Evolutionary conservation across 2,888 invertebrate genomes (phyloP).

Genomic region (Cryptus armator): DNA sequence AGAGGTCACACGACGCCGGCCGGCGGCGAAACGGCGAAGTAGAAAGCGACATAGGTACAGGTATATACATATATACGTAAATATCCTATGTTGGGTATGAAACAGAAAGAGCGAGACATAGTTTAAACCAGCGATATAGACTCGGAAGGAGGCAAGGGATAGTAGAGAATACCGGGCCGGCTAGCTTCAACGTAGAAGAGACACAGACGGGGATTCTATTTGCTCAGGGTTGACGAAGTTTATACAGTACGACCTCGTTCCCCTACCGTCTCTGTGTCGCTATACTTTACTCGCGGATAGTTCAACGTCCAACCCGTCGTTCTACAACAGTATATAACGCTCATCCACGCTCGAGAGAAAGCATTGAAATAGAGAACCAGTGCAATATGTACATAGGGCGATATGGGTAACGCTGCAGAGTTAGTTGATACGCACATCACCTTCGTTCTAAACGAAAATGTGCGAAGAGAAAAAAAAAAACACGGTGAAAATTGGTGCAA

Average conservation of each 20-base stretch:
- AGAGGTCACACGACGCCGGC: constrained; percentile 55
- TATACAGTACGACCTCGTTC: constrained; percentile 62
- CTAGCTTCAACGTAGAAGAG: constrained; percentile 32
- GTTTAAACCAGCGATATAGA: constrained; percentile 26
- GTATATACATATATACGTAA: not conserved
- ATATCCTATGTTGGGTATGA: constrained; percentile 37
- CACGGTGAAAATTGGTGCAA: constrained; percentile 2
- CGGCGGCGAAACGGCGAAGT: constrained; percentile 52
- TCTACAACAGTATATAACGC: not conserved
- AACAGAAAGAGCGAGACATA: constrained; percentile 29
- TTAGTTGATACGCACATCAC: no score
- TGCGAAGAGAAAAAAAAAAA: not conserved
- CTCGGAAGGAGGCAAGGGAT: constrained; percentile 30
- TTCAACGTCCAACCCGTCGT: constrained; percentile 26
- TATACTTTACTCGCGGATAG: constrained; percentile 24
- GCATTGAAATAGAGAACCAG: not conserved
- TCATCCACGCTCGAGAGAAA: not conserved
- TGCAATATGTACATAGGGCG: constrained; percentile 19
- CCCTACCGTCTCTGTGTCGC: constrained; percentile 19
- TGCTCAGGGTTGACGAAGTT: constrained; percentile 68
- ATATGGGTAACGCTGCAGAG: not conserved
- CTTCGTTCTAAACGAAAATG: constrained; percentile 25
- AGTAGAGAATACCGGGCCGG: constrained; percentile 39
- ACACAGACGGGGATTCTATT: constrained; percentile 65
- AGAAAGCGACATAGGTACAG: constrained; percentile 15